Evolutionary conservation across 1,140 invertebrate species (phyloP).

Genomic region (Heliconius eleuchia): DNA sequence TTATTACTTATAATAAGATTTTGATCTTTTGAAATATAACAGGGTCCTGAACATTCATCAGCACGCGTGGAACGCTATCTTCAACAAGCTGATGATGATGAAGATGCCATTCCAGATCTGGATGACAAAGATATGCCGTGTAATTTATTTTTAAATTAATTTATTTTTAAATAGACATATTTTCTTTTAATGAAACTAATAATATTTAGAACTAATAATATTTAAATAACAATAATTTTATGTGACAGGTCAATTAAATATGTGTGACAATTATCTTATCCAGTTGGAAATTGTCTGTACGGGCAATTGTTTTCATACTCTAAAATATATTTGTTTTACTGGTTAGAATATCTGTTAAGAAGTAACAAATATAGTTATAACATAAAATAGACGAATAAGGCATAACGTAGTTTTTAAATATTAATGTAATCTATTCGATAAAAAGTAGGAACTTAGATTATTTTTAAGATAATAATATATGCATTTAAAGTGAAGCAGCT

Average conservation of each 20-base stretch:
- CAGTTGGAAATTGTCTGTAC: not conserved
- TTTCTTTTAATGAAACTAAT: not conserved
- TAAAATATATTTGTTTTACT: not conserved
- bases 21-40: not conserved
- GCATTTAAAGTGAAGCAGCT: constrained; percentile 86
- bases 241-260: too few relatives aligned
- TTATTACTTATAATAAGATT: not conserved
- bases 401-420: not conserved
- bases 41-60: constrained; percentile 42
- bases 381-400: not conserved
- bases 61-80: constrained; percentile 37
- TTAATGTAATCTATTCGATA: too few relatives aligned
- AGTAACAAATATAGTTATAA: not conserved
- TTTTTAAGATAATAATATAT: not conserved
- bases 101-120: constrained; percentile 72
- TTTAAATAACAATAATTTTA: not conserved
- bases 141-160: too few relatives aligned
- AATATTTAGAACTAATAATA: too few relatives aligned
- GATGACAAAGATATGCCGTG: constrained; percentile 81
- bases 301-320: not conserved
- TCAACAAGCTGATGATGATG: constrained; percentile 87
- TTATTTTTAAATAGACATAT: not conserved
- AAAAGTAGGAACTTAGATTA: too few relatives aligned
- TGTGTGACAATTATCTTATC: not conserved
- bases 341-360: not conserved